Evolutionary conservation across 2,797 vertebrate genomes (phyloP), one percentile per base, ranked within the genome.

Genomic region (Syngnathus acus): DNA sequence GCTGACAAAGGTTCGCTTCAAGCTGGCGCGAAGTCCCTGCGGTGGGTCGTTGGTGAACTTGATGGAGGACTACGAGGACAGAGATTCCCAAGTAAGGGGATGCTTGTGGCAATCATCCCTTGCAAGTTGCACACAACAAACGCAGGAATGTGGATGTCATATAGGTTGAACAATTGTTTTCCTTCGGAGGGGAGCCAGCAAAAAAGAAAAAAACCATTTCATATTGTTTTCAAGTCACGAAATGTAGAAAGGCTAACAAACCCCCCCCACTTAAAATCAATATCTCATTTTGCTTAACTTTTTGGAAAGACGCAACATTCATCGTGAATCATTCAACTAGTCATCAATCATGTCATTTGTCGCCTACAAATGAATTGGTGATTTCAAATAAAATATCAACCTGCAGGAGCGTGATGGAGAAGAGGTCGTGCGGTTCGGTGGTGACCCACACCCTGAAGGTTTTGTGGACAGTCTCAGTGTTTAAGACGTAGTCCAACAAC

Each of bases 1-100:
- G 63, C 89, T 85, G 0, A 88, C 87, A 84, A 94, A 94, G 0
- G 93, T 94, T 81, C 91, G 87, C 84, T 91, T 92, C 78, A 94
- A 72, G 64, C 92, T 92, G 0, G 92, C 92, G 0, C 91, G 89
- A 2, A 94, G 82, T 21, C 93, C 93, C 66, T 93, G 92, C 1
- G 93, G 93, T 13, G 93, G 92, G 70, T 94, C 93, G 38, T 93
- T 94, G 68, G 93, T 94, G 77, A 93, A 94, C 84, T 94, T 94
- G 74, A 85, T 85, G 1, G 84, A 84, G 2, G 75, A 77, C 86
- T 87, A 55, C 5, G 65, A 23, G 48, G 47, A 89, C 13, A 23
- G 11, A 51, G 2, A 21, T 51, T 51, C 8, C n/a, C 50, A 51
- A 51, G 9, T 51, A 3, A 51, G 48, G 48, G 48, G 19, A 9